Percentiles rank a stretch among this genome's conserved stretches.
Evolutionary conservation across 2,113 vertebrate genomes (phyloP).

Genomic region (Vimba vimba): DNA sequence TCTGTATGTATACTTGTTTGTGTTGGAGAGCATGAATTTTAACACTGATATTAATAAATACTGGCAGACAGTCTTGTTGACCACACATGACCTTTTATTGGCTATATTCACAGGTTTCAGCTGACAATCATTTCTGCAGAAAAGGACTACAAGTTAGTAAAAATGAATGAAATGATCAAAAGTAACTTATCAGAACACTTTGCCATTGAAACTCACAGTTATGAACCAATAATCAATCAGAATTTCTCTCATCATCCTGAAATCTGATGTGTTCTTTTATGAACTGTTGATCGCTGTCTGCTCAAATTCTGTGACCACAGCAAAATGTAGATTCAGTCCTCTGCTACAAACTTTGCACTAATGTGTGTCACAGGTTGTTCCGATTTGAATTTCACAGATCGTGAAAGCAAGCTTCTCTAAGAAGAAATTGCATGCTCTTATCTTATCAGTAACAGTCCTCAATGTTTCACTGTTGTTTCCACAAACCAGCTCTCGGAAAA

Average conservation of each 20-base stretch:
- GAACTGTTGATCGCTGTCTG: background rate
- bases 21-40: background rate
- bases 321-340: too few species aligned
- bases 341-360: background rate
- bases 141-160: conserved; percentile 56
- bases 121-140: conserved; percentile 49
- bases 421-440: background rate
- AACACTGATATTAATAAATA: conserved; percentile 17
- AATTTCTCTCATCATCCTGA: background rate
- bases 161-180: conserved; percentile 6
- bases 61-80: conserved; percentile 34
- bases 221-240: background rate
- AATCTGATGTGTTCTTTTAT: background rate
- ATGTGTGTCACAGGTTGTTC: background rate
- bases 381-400: background rate
- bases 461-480: background rate
- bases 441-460: background rate
- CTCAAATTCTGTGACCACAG: background rate
- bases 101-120: conserved; percentile 54
- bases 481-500: background rate
- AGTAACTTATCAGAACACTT: background rate
- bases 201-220: background rate
- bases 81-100: conserved; percentile 59
- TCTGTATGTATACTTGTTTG: background rate
- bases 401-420: background rate